Evolutionary conservation across 2,113 vertebrate genomes (phyloP).

Genomic region (Dromaius novaehollandiae): DNA sequence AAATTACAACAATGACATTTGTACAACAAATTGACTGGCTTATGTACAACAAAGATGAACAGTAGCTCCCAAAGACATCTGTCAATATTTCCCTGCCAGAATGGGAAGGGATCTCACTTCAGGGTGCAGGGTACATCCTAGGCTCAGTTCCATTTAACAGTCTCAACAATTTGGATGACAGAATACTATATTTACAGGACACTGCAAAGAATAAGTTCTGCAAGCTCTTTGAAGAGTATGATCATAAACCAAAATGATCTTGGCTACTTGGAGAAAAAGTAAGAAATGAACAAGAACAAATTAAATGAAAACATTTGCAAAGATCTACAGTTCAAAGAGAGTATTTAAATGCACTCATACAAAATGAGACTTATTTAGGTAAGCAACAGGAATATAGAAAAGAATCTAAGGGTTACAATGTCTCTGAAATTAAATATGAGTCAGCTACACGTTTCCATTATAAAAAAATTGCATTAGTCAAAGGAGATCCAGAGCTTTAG

Average conservation of each 20-base stretch:
- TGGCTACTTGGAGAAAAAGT: conserved; percentile 35
- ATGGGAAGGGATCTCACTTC: not conserved
- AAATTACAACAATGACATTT: not conserved
- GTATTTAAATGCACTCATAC: not conserved
- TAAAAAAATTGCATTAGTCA: not conserved
- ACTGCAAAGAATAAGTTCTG: not conserved
- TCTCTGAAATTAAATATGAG: conserved; percentile 24
- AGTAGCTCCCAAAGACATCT: not conserved
- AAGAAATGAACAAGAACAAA: conserved; percentile 18
- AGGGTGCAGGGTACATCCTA: not conserved
- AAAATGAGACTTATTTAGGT: conserved; percentile 1
- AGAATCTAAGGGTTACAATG: not conserved
- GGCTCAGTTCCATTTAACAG: not conserved
- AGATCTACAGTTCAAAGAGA: conserved; percentile 25
- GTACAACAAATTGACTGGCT: not conserved
- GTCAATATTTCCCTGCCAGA: not conserved
- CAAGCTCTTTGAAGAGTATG: not conserved
- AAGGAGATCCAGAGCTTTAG: not conserved
- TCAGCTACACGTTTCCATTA: not conserved
- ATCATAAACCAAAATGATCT: conserved; percentile 37
- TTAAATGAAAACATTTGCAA: conserved; percentile 22
- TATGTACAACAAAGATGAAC: not conserved
- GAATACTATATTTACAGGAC: not conserved
- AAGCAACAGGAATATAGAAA: not conserved
- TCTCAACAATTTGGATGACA: not conserved